Evolutionary conservation across 2,888 invertebrate species (phyloP), one percentile per base, ranked within the genome.

Genomic region (Diplolepis rosae): DNA sequence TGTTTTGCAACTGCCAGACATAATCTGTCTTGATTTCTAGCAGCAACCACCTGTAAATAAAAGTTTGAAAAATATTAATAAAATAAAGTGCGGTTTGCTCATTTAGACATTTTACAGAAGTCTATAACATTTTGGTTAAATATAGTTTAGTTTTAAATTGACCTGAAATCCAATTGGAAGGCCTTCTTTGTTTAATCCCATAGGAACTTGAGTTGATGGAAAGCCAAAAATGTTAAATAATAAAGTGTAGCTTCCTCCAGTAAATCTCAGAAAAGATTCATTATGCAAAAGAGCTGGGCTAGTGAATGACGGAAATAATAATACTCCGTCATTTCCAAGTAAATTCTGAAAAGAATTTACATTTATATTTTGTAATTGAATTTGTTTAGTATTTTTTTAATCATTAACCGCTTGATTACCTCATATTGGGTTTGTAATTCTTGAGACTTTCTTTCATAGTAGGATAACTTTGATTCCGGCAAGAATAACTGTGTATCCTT

Each of bases 161-260:
- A 95, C 93, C 90, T 96, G 96, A 75, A 96, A 89, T 9, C 95
- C 95, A 30, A 95, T 84, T 0, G 96, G 96, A 71, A 96, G 86
- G 1, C 94, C 93, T n/a, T 91, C 81, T 0, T 81, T 82, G 74
- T 91, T 90, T 1, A 93, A 80, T 0, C 94, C 95, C 87, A 92
- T 89, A 0, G 96, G 96, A 70, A 95, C 93, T 75, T 93, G 92
- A 1, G 94, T 93, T 15, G 93, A 92, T 1, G 96, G 96, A 82
- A 95, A 89, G 0, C 94, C 95, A 1, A 95, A 90, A 2, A 94
- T 89, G 89, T 95, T 96, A 85, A 93, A 92, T 70, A 93, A 87
- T 86, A 92, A 92, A 2, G 92, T 90, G 89, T 94, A 95, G 65
- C 91, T 85, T 45, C 92, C 91, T 72, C 92, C 92, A 24, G 91